Conservation (phyloP, 1,140 invertebrate genomes). For the Drosophila miranda region DNA sequence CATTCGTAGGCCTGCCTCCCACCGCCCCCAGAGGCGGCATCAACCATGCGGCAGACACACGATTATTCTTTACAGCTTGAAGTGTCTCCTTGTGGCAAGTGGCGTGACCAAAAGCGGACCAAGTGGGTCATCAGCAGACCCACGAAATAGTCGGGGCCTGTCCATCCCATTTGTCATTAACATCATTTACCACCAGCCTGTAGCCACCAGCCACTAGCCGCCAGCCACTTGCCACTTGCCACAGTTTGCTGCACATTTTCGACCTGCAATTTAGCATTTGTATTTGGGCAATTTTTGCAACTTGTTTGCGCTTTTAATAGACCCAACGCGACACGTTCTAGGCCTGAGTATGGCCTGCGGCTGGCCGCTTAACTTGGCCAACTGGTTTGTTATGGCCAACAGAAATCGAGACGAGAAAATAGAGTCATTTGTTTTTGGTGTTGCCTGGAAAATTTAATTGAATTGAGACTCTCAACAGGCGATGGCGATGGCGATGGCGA, state of each 20-base stretch:
- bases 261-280: slow-evolving; percentile 28
- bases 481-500: no score
- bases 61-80: slow-evolving; percentile 30
- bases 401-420: slow-evolving; percentile 38
- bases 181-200: slow-evolving; percentile 39
- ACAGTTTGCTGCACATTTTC: slow-evolving; percentile 48
- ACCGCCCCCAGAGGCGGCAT: no score
- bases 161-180: slow-evolving; percentile 45
- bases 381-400: slow-evolving; percentile 35
- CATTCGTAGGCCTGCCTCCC: no score
- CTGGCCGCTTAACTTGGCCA: not conserved
- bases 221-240: slow-evolving; percentile 49
- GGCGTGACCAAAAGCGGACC: slow-evolving; percentile 46
- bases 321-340: slow-evolving; percentile 26
- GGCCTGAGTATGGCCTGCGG: slow-evolving; percentile 29
- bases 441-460: slow-evolving; percentile 48
- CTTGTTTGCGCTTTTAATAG: slow-evolving; percentile 41
- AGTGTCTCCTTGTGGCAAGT: slow-evolving; percentile 44
- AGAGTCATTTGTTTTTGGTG: slow-evolving; percentile 46
- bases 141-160: slow-evolving; percentile 28
- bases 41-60: slow-evolving; percentile 39
- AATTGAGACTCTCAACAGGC: slow-evolving; percentile 21
- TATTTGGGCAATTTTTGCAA: slow-evolving; percentile 50
- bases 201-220: slow-evolving; percentile 36
- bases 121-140: slow-evolving; percentile 43